A percentile compares a stretch with the other conserved stretches of the same genome.
Evolutionary conservation across 2,888 invertebrate genomes (phyloP).

Genomic region (Ormyrus thymus): DNA sequence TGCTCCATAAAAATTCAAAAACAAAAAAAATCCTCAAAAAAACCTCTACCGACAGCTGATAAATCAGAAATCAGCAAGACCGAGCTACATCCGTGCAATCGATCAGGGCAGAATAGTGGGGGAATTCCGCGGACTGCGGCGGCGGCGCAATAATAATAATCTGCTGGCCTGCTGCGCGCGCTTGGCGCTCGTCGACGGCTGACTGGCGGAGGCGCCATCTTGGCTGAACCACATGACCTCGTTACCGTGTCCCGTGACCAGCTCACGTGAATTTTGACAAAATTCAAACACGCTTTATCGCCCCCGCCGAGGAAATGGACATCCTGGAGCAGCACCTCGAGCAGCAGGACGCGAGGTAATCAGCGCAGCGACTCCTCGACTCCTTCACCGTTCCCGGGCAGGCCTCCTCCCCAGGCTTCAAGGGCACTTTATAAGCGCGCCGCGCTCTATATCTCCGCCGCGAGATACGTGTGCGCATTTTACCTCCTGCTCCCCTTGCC

Average conservation of each 20-base stretch:
- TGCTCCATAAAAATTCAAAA: too few relatives aligned
- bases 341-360: conserved; percentile 72
- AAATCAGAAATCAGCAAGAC: too few relatives aligned
- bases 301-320: conserved; percentile 64
- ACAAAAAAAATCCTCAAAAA: too few relatives aligned
- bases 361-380: background rate
- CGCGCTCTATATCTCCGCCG: conserved; percentile 56
- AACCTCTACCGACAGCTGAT: too few relatives aligned
- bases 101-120: too few relatives aligned
- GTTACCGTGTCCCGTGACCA: conserved; percentile 75
- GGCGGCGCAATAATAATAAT: too few relatives aligned
- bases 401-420: conserved; percentile 61
- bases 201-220: conserved; percentile 41
- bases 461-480: conserved; percentile 61
- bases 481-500: conserved; percentile 45
- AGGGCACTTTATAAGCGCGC: conserved; percentile 66
- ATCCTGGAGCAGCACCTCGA: conserved; percentile 74
- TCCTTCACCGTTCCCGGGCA: background rate
- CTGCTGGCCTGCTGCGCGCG: too few relatives aligned
- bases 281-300: conserved; percentile 54
- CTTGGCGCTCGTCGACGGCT: background rate
- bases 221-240: conserved; percentile 72
- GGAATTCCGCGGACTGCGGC: too few relatives aligned
- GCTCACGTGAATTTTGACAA: conserved; percentile 74
- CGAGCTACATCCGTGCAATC: too few relatives aligned